Evolutionary conservation across 1,140 invertebrate species (phyloP).

Genomic region (Macrobrachium rosenbergii): DNA sequence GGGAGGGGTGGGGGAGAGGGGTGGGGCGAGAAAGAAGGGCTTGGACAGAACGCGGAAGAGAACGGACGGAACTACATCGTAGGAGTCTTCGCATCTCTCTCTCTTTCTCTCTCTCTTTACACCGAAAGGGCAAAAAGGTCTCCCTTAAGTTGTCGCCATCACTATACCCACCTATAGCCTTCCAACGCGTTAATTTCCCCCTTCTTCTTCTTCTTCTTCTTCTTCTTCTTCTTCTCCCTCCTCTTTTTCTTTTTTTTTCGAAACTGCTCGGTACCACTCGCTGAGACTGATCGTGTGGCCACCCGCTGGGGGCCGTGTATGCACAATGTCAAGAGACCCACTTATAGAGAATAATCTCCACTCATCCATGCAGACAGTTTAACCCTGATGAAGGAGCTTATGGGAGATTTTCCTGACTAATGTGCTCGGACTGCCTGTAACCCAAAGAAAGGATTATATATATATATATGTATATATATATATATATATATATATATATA

Average conservation of each 20-base stretch:
- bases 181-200: too few relatives aligned
- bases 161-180: too few relatives aligned
- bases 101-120: too few relatives aligned
- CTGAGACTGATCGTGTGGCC: slow-evolving; percentile 33
- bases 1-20: neutral
- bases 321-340: slow-evolving; percentile 1
- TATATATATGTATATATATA: slow-evolving; percentile 31
- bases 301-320: slow-evolving; percentile 38
- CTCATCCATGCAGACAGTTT: neutral
- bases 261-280: neutral
- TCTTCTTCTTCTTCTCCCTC: neutral
- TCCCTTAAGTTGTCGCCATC: too few relatives aligned
- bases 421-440: neutral
- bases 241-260: neutral
- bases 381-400: neutral
- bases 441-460: neutral
- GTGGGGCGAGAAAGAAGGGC: neutral
- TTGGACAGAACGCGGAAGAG: neutral
- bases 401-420: neutral
- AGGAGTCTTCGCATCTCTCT: too few relatives aligned
- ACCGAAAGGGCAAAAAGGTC: too few relatives aligned
- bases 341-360: neutral
- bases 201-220: too few relatives aligned
- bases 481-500: slow-evolving; percentile 34
- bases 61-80: neutral